These are phyloP conservation scores for Cuculus canorus DNA, from an alignment of 2,797 vertebrate species.

Conservation along the genomic window DNA sequence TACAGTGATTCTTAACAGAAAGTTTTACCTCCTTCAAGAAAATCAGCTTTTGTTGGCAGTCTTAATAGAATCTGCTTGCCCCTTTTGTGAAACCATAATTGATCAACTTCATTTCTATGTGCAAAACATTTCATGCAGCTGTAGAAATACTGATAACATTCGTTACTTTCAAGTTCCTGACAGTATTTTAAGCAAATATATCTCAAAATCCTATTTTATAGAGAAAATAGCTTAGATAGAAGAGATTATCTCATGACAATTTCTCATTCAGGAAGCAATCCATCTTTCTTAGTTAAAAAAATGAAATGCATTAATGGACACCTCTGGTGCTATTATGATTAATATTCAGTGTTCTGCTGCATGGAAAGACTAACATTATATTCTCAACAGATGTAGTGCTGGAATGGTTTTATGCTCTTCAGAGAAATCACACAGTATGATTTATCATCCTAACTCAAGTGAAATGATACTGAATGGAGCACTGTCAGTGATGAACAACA, in stretches of 20 bases:
- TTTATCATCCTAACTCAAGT: slow-evolving; percentile 19
- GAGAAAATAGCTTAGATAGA: neutral
- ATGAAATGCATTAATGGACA: neutral
- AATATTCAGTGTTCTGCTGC: neutral
- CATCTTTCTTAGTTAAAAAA: neutral
- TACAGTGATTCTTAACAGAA: neutral
- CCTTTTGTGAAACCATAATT: neutral
- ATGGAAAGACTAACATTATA: neutral
- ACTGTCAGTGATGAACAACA: neutral
- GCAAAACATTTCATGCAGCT: neutral
- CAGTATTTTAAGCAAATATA: neutral
- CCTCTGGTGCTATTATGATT: neutral
- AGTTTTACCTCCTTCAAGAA: neutral
- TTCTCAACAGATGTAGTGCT: slow-evolving; percentile 35
- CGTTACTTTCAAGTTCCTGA: neutral
- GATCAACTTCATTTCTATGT: neutral
- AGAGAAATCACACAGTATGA: neutral
- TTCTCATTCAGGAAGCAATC: neutral
- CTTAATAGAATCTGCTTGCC: neutral
- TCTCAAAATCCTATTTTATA: neutral
- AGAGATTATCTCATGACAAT: neutral
- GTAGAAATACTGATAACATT: slow-evolving; percentile 1
- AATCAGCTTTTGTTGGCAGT: neutral
- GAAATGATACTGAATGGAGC: neutral
- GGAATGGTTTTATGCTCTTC: neutral